phyloP scores from a whole-genome alignment of 2,888 invertebrate genomes.

The Furcula furcula region DNA sequence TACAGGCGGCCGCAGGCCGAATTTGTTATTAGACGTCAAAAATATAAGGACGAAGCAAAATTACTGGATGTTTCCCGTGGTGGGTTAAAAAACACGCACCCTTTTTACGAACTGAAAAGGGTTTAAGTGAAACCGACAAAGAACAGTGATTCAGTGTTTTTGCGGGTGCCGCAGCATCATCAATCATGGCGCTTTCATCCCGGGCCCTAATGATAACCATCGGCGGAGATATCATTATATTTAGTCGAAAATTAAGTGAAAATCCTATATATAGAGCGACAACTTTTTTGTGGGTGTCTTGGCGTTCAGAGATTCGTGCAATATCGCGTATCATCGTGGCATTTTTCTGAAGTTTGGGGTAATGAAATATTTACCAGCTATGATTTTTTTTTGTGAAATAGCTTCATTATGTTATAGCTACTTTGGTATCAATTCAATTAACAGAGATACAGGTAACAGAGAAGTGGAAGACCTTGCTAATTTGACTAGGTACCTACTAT shows the following conservation, averaged over 20 bases:
- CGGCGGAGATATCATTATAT: slow-evolving; percentile 33
- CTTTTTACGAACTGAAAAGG: slow-evolving; percentile 35
- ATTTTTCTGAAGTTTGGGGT: too few relatives aligned
- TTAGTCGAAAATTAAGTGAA: slow-evolving; percentile 29
- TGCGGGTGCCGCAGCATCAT: slow-evolving; percentile 34
- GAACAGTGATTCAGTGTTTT: slow-evolving; percentile 56
- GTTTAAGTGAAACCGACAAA: slow-evolving; percentile 47
- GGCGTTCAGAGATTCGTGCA: too few relatives aligned
- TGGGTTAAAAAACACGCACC: slow-evolving; percentile 33
- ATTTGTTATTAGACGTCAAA: slow-evolving; percentile 3
- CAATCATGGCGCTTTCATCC: slow-evolving; percentile 45
- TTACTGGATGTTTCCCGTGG: slow-evolving; percentile 22
- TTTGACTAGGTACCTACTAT: too few relatives aligned
- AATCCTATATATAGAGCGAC: slow-evolving; percentile 8
- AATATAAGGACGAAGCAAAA: slow-evolving; percentile 10
- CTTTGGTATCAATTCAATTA: too few relatives aligned
- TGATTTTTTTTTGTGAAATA: too few relatives aligned
- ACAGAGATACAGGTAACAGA: too few relatives aligned
- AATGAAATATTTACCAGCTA: too few relatives aligned
- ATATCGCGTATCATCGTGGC: too few relatives aligned
- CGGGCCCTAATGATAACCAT: slow-evolving; percentile 42
- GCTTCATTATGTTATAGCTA: too few relatives aligned
- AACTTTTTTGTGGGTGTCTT: not conserved
- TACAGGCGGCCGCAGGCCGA: not conserved
- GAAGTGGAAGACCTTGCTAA: too few relatives aligned